Base-by-base conservation (phyloP, 2,113 vertebrate genomes). In the Larimichthys crocea region DNA sequence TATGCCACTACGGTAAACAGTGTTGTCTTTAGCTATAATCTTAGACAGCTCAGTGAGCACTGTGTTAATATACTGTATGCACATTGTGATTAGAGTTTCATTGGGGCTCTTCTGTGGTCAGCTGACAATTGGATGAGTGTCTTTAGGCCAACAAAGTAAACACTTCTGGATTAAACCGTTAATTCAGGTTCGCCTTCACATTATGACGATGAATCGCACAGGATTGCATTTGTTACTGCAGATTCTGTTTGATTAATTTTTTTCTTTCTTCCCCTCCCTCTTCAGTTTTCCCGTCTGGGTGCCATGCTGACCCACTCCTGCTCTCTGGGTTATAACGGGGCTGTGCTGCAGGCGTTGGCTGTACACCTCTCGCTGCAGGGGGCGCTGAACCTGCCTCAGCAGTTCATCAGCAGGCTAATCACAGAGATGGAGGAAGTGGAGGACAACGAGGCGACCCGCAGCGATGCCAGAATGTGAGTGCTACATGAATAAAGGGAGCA, bases 271-370 rank as follows among this genome's bases (percentile, higher is more conserved):
- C 29, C 11, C 29, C 88, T 17, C 29, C 11, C 29, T 89, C 12
- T 64, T 17, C 56, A 99, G 98, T 98, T 96, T 86, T 94, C 98
- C 0, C 95, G 93, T 72, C 93, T 96, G 69, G 98, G 97, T 0
- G 97, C 98, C 0, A 96, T 97, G 94, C 88, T 99, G 71, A 99
- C 98, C 11, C 98, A 99, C 17, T 95, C 98, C 85, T 99, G 97
- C 89, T 98, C 98, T 67, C 91, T 99, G 93, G 98, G 98, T 53
- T 99, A 99, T 81, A 99, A 99, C 0, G 98, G 98, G 0, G 98
- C 98, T 35, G 93, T 98, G 70, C 94, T 99, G 85, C 97, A 99
- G 92, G 97, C 98, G 1, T 86, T 99, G 83, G 98, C 98, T 0
- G 97, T 99, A 88, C 96, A 99, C 82, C 95, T 97, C 4, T 97